Conservation (phyloP, 1,140 invertebrate genomes). For the Drosophila seguyi region DNA sequence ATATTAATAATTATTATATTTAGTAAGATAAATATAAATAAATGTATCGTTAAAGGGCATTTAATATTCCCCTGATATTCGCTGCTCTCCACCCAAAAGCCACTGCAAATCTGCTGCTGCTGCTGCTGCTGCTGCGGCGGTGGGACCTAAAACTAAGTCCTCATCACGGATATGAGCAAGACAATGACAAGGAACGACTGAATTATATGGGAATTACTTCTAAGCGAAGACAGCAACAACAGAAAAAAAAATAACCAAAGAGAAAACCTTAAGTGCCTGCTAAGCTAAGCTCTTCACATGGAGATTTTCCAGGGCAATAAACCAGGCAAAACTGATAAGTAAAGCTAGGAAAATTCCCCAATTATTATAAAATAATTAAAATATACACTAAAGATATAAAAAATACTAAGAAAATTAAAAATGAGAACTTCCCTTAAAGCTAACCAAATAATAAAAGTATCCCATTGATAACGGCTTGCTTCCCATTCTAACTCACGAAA, state of each 20-base stretch:
- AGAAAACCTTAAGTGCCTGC: constrained; percentile 15
- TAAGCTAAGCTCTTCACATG: constrained; percentile 14
- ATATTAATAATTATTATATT: too few species aligned
- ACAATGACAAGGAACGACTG: constrained; percentile 57
- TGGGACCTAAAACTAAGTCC: constrained; percentile 54
- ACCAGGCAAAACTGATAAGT: constrained; percentile 2
- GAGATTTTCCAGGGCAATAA: constrained; percentile 36
- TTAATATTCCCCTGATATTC: neutral
- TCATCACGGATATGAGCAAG: constrained; percentile 59
- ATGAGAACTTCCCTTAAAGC: neutral
- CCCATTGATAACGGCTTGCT: neutral
- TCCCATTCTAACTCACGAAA: neutral
- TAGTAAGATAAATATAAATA: neutral
- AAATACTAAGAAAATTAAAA: neutral
- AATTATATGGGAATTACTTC: constrained; percentile 57
- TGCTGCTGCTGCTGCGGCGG: neutral
- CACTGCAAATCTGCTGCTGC: constrained; percentile 26
- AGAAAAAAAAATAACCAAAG: neutral
- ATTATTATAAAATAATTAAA: neutral
- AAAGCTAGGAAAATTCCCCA: neutral
- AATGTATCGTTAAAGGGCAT: neutral
- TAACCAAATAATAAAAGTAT: neutral
- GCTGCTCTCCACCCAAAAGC: constrained; percentile 20
- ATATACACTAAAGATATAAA: neutral
- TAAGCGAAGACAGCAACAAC: constrained; percentile 29